Percentiles rank a stretch among this genome's conserved stretches.
Conservation (phyloP, 2,113 vertebrate genomes). For the Marcusenius ussheri region DNA sequence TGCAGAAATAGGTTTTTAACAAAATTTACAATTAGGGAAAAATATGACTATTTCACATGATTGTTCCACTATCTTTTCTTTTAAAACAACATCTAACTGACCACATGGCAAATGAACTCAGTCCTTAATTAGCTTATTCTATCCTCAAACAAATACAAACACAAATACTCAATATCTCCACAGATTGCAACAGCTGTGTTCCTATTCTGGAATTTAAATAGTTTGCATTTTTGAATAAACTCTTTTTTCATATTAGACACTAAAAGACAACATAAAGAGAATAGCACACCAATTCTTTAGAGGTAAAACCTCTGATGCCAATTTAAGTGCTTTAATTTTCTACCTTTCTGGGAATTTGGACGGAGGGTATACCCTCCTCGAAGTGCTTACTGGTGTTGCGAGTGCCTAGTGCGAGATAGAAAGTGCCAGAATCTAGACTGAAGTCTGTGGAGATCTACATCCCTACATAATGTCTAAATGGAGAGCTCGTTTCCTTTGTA, state of each 20-base stretch:
- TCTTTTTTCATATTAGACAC: neutral
- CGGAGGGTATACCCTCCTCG: conserved; percentile 32
- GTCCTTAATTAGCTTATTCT: conserved; percentile 54
- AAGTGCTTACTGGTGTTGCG: conserved; percentile 51
- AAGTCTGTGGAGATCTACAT: conserved; percentile 7
- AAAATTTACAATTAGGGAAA: conserved; percentile 55
- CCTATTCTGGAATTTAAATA: conserved; percentile 24
- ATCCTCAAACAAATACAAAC: conserved; percentile 47
- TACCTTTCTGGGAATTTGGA: conserved; percentile 35
- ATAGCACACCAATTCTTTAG: conserved; percentile 25
- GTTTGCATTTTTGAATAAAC: conserved; percentile 24
- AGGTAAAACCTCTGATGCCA: conserved; percentile 31
- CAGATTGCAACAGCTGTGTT: conserved; percentile 37
- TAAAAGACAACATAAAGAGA: conserved; percentile 10
- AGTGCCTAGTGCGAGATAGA: conserved; percentile 36
- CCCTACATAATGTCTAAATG: conserved; percentile 7
- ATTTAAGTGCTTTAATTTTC: conserved; percentile 52
- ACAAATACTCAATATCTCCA: conserved; percentile 37
- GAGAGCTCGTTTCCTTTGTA: conserved; percentile 14
- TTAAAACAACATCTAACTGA: conserved; percentile 38
- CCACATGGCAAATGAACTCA: conserved; percentile 32
- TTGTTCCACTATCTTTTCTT: conserved; percentile 41
- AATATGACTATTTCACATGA: conserved; percentile 45
- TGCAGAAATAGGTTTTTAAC: conserved; percentile 51
- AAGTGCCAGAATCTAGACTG: conserved; percentile 38